A percentile compares a stretch with the other conserved stretches of the same genome.
These are phyloP conservation scores for Halcyon badia DNA, from an alignment of 2,797 vertebrate genomes.

Conservation along the genomic window DNA sequence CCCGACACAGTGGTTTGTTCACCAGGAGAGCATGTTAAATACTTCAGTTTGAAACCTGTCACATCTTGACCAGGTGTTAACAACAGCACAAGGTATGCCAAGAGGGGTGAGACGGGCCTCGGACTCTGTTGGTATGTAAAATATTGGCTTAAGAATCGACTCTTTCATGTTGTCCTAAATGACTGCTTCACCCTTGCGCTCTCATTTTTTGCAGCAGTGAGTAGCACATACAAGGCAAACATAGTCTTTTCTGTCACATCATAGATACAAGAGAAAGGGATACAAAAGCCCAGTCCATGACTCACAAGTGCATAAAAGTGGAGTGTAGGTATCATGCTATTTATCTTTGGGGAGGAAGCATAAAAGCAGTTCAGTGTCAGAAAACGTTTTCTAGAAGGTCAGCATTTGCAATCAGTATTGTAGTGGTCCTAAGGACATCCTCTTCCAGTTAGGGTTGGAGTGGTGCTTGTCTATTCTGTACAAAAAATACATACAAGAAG, in stretches of 20 bases:
- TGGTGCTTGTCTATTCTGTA: not conserved
- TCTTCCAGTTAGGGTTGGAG: not conserved
- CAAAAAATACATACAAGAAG: not conserved
- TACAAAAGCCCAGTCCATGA: not conserved
- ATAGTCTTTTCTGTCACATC: not conserved
- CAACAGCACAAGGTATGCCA: not conserved
- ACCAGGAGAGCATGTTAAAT: not conserved
- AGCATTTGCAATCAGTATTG: not conserved
- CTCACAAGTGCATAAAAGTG: not conserved
- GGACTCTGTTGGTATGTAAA: not conserved
- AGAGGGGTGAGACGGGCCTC: not conserved
- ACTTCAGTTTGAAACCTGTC: not conserved
- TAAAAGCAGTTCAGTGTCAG: not conserved
- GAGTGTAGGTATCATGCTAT: not conserved
- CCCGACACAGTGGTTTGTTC: not conserved
- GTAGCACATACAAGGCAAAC: not conserved
- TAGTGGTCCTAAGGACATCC: not conserved
- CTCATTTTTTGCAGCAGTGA: not conserved
- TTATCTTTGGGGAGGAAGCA: not conserved
- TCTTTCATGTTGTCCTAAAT: not conserved
- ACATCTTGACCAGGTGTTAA: slow-evolving; percentile 18
- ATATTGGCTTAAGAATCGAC: not conserved
- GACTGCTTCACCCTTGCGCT: not conserved
- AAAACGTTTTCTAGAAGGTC: not conserved
- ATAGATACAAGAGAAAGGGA: not conserved